Evolutionary conservation across 2,888 invertebrate genomes (phyloP), one percentile per base, ranked within the genome.

Genomic region (Taenaris catops): DNA sequence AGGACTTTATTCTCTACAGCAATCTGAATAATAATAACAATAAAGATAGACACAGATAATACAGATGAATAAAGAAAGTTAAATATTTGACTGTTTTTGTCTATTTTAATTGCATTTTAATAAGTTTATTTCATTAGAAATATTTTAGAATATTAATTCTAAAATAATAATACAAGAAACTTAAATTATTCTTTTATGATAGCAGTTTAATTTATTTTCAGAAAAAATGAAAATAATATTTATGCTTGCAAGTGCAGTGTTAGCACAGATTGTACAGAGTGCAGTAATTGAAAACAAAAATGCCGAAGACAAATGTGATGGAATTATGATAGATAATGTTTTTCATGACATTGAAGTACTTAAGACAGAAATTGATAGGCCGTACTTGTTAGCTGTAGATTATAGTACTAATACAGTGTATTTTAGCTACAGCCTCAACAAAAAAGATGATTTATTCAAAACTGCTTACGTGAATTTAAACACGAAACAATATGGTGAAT

Each of bases 351-450:
- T 44, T 1, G 76, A 78, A 51, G 41, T 58, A 0, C 47, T 80
- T 0, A 63, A 58, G 24, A 35, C 53, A 8, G 60, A 55, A 1
- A 35, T 79, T 0, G 76, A 73, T 32, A 56, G 70, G 39, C 78
- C 80, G 0, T 78, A 70, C 25, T 49, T 66, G 1, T 45, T 81
- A 18, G 51, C 69, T 1, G 62, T 72, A 6, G 78, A 80, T 31
- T 55, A 63, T 42, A 64, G 56, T 36, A 66, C 61, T 0, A 68
- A 76, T 31, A 64, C 55, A 1, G 39, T 80, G 0, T 81, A 71
- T 43, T 81, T 80, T 42, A 81, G 76, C 34, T 71, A 72, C 43
- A 76, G 62, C 25, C 8, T 63, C 0, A 50, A 58, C 8, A 31
- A 43, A 21, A 40, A 58, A 0, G 69, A 64, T 0, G 69, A 68